Base-by-base conservation (phyloP, 2,888 invertebrate genomes). In the Agrochola lychnidis region DNA sequence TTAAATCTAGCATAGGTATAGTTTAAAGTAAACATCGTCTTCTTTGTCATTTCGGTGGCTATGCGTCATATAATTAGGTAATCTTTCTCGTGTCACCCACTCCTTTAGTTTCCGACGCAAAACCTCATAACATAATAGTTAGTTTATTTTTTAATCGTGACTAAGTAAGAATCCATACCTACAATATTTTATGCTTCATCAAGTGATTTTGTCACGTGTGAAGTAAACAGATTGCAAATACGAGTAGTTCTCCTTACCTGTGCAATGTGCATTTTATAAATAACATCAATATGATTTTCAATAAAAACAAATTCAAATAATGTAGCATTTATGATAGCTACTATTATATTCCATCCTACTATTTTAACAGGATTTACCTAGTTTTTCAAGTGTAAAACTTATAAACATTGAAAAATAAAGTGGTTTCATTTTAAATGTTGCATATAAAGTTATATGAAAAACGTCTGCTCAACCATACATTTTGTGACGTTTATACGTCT, bases 71-170 rank as follows among this genome's bases (percentile, higher is more conserved):
- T 67, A 25, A 75, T 79, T 76, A 42, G 42, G 42, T 42, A 66
- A 79, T 75, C 76, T 77, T 69, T n/a, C 48, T 63, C 73, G 68
- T 77, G 82, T 69, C 87, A 70, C 71, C 73, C 45, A 81, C 74
- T 68, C 42, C 30, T 77, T 71, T 57, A 59, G 67, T 77, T 81
- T 76, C 14, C n/a, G n/a, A 69, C 78, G 76, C 68, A 82, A 71
- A 79, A 68, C 40, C 59, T 74, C 30, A 66, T 36, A 66, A 57
- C 30, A 66, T 36, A 66, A 57, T 73, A 70, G 14, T 42, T 57
- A 40, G 67, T 64, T 67, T 72, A 76, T 78, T 81, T 78, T 74
- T 66, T 73, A 70, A 79, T 70, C 66, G 78, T 75, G 74, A 81
- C 51, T 71, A 75, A 57, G 25, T 30, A 75, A 61, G 7, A n/a